Percentiles rank a stretch among this genome's conserved stretches.
phyloP scores from a whole-genome alignment of 2,113 vertebrate species.

The Chaetops frenatus region DNA sequence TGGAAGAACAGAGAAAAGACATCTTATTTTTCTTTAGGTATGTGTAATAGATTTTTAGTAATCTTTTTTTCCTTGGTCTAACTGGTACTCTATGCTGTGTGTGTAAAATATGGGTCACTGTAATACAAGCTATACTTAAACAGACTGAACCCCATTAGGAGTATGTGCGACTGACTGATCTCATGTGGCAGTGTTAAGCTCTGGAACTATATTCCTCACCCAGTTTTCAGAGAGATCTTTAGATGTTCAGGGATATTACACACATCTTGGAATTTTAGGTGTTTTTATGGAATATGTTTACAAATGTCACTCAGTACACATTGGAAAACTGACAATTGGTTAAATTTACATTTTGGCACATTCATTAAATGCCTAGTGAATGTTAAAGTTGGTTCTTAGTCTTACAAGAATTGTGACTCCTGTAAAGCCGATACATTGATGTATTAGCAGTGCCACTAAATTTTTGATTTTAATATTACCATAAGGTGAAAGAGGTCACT shows the following conservation, averaged over 20 bases:
- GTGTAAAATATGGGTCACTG: conserved; percentile 64
- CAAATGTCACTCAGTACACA: not conserved
- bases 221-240: conserved; percentile 36
- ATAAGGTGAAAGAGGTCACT: not conserved
- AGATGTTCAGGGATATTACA: conserved; percentile 39
- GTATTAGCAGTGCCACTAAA: not conserved
- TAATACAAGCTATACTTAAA: conserved; percentile 51
- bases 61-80: conserved; percentile 24
- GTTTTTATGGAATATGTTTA: conserved; percentile 39
- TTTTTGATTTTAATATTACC: not conserved
- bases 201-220: conserved; percentile 64
- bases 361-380: not conserved
- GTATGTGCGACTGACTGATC: conserved; percentile 12
- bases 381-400: conserved; percentile 19
- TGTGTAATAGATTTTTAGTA: conserved; percentile 39
- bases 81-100: conserved; percentile 55
- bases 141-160: conserved; percentile 51
- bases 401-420: not conserved
- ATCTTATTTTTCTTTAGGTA: conserved; percentile 41
- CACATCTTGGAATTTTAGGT: conserved; percentile 16
- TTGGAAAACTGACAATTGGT: not conserved
- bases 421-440: not conserved
- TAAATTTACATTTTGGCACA: conserved; percentile 26
- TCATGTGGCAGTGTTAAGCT: conserved; percentile 48
- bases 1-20: conserved; percentile 43